Evolutionary conservation across 2,797 vertebrate genomes (phyloP), one percentile per base, ranked within the genome.

Genomic region (Catamblyrhynchus diadema): DNA sequence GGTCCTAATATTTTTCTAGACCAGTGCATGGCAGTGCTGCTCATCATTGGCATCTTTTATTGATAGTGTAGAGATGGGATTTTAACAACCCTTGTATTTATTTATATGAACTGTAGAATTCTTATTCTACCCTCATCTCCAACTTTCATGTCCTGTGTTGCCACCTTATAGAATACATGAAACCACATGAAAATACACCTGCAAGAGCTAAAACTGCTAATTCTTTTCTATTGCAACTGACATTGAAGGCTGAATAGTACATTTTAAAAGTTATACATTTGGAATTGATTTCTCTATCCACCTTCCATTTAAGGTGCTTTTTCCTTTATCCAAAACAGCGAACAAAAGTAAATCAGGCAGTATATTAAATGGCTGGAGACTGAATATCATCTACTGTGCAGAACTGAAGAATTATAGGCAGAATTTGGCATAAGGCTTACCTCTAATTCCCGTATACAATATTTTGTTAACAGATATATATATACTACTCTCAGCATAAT

Each of bases 371-470:
- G 66, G 19, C 61, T 96, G 33, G 41, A 86, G 57, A 61, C 84
- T 78, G 69, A 73, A 39, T 50, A 90, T 91, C 56, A 81, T 95
- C 91, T 65, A 6, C 69, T 42, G 10, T 33, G 90, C 67, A 80
- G 47, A 9, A 33, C 70, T 88, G 65, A 95, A 94, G 90, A 97
- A 70, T 95, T 96, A 96, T 92, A 82, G 81, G 18, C 71, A 93
- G 64, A 91, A 91, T 94, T 91, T 96, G 96, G 95, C 94, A 93
- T 95, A 45, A 53, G 79, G 64, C 82, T 94, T 94, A 86, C 91
- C 80, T 95, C 93, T 91, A 96, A 97, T 97, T 97, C 96, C 96
- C 73, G 88, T 95, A 96, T 75, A 74, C 88, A 90, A 81, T 96
- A 95, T 97, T 96, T 96, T 94, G 86, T 88, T 95, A 94, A 95